Base-by-base conservation (phyloP, 1,140 invertebrate genomes). In the Tetramorium simillimum region DNA sequence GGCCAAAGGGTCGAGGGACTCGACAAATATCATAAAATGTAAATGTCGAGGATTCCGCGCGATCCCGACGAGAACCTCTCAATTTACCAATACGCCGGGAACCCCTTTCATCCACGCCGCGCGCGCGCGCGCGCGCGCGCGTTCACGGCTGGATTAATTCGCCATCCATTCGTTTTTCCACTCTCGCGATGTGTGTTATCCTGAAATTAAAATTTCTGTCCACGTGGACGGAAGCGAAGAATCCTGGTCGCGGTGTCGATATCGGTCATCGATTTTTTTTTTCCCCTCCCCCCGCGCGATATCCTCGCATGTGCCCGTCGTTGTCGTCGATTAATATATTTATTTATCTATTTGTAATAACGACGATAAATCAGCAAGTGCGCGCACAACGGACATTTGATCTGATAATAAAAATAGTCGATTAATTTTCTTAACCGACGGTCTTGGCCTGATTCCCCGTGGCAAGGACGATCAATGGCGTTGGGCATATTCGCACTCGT, bases 11-110 rank as follows among this genome's bases (percentile, higher is more conserved):
- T 91, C 86, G 80, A 84, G 90, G 72, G 82, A 84, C 76, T 80
- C 80, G 82, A 88, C 89, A 91, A 92, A 92, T 90, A 91, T 91
- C 87, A 85, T 89, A 92, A 92, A 91, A 91, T 91, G 89, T 90
- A 91, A 92, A 91, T 91, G 80, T 82, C 85, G 49, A 63, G 82
- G 80, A 86, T 89, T 89, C 69, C 9, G 69, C 87, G 49, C 76
- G 77, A 91, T 89, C 81, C 62, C 18, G 24, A 53, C 63, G 72
- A 87, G 88, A 89, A 88, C 60, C 77, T 90, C 81, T 90, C 86
- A 86, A 91, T 91, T 88, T 90, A 63, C 87, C 89, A 73, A 91
- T 90, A 91, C 46, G 56, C 62, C 65, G 21, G 51, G 28, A n/a
- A 4, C 33, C 63, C 53, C 21, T 85, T 90, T 85, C 85, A 89